Percentiles rank a stretch among this genome's conserved stretches.
Evolutionary conservation across 2,888 invertebrate species (phyloP).

Genomic region (Protodeltote pygarga): DNA sequence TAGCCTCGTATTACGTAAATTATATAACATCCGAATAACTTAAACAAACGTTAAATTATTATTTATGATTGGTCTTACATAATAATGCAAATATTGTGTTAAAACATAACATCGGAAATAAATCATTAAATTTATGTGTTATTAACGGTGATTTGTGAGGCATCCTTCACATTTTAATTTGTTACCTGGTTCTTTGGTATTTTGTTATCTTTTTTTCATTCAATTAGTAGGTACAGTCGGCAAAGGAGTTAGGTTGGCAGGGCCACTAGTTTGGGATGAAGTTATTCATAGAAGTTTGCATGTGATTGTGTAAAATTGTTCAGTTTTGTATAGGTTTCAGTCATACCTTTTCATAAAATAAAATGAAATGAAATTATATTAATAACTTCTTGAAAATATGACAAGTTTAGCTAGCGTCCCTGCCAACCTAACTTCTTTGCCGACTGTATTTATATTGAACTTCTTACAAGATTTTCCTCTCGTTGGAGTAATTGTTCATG

Average conservation of each 20-base stretch:
- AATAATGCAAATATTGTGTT: constrained; percentile 42
- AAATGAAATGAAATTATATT: no score
- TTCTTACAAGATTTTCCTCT: constrained; percentile 4
- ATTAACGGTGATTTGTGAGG: constrained; percentile 9
- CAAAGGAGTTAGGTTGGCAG: no score
- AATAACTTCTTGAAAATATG: no score
- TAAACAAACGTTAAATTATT: constrained; percentile 22
- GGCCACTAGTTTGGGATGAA: no score
- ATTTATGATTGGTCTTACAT: constrained; percentile 28
- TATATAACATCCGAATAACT: constrained; percentile 34
- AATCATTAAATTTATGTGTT: constrained; percentile 28
- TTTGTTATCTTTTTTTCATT: not conserved
- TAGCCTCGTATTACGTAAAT: constrained; percentile 44
- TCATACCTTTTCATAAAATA: no score
- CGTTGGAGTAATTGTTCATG: constrained; percentile 12
- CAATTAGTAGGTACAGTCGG: no score
- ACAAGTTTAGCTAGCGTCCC: no score
- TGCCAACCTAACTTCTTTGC: no score
- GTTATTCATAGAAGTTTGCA: no score
- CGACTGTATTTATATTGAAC: not conserved
- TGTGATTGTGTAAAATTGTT: no score
- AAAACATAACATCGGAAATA: constrained; percentile 26
- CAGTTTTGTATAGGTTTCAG: no score
- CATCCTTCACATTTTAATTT: constrained; percentile 10
- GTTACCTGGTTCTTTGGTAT: constrained; percentile 12